Evolutionary conservation across 2,888 invertebrate species (phyloP), one percentile per base, ranked within the genome.

Genomic region (Drosophila mercatorum): DNA sequence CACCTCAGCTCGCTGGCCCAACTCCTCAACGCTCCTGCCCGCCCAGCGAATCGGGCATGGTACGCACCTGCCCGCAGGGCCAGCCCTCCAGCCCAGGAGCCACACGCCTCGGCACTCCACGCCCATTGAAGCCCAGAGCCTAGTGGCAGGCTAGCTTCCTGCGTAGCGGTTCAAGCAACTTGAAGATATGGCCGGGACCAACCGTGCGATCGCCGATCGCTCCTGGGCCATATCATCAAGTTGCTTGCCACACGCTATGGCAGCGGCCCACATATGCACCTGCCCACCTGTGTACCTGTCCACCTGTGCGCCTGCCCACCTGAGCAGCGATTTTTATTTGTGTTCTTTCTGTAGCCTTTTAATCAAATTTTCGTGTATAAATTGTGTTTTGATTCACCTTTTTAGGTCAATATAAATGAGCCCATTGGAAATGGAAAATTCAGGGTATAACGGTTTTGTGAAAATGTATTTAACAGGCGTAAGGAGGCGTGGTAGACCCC

Each of bases 171-270:
- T 68, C 75, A 71, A 68, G 65, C 77, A 84, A 87, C 75, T 78
- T 80, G 77, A 75, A 40, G 41, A 82, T 71, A 77, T 46, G 78
- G 68, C 52, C 70, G 22, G 52, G 17, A 44, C 22, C 46, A 44
- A 26, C 8, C 10, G 14, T 26, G 31, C 28, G 17, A 44, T 55
- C 34, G 44, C 40, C 22, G 22, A 5, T 7, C 31, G 53, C 44
- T 59, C 26, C 46, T 14, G 10, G 52, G 56, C 56, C 83, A 60
- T 71, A 66, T 70, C 47, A 65, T 77, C 85, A 89, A 82, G 85
- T 89, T 84, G 89, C 70, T 59, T 77, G 80, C 34, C 34, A 11
- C 28, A 62, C 65, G 60, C 46, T 31, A 26, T n/a, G 55, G 11
- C n/a, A 8, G 47, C 17, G 12, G 44, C 17, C 34, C 46, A 22